Conservation (phyloP, 1,140 invertebrate species). For the Trachelipus rathkii region DNA sequence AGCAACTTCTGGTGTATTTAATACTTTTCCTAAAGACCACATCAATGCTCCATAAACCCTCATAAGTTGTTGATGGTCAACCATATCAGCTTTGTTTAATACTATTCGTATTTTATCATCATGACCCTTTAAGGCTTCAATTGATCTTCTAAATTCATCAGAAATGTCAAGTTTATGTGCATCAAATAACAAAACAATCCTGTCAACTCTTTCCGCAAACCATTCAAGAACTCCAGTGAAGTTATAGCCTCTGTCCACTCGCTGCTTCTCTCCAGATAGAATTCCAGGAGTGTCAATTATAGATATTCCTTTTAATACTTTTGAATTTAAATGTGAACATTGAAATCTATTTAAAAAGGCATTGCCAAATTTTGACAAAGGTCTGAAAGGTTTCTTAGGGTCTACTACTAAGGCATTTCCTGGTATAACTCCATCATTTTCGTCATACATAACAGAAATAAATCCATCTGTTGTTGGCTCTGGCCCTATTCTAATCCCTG, state of each 20-base stretch:
- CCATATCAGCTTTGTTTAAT: constrained; percentile 94
- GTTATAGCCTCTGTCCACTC: constrained; percentile 94
- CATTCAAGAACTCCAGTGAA: constrained; percentile 97
- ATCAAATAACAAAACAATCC: constrained; percentile 96
- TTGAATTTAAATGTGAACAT: constrained; percentile 77
- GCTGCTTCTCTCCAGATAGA: constrained; percentile 86
- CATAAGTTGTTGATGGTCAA: constrained; percentile 98
- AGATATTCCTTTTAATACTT: constrained; percentile 85
- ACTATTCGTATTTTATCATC: constrained; percentile 99
- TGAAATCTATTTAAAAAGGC: constrained; percentile 95
- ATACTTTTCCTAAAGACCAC: constrained; percentile 92
- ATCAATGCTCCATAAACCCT: constrained; percentile 96
- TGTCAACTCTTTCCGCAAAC: constrained; percentile 96
- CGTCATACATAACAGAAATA: constrained; percentile 90
- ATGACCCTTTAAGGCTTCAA: constrained; percentile 88
- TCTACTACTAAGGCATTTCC: constrained; percentile 97
- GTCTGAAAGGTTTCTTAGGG: constrained; percentile 91
- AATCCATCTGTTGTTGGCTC: constrained; percentile 97
- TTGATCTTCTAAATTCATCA: constrained; percentile 91
- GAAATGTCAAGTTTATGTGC: constrained; percentile 99
- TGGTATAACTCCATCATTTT: constrained; percentile 83
- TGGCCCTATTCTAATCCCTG: constrained; percentile 90
- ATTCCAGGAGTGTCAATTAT: constrained; percentile 97
- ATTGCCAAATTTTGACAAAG: constrained; percentile 94
- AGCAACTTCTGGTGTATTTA: constrained; percentile 97